Base-by-base conservation (phyloP, 2,797 vertebrate species). In the Sebastes goodei region DNA sequence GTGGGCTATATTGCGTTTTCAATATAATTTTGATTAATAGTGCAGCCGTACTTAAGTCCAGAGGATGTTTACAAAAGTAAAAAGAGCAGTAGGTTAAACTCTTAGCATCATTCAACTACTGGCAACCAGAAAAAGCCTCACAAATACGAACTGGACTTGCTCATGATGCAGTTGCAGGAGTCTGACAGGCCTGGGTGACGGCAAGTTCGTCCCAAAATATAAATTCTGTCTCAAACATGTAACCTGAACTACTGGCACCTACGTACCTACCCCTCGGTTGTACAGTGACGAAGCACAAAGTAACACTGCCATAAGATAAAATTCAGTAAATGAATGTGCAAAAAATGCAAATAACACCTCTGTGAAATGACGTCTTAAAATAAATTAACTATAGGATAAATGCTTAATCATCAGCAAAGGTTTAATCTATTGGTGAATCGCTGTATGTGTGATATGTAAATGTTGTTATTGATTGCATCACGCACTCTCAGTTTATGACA, bases 381-480 rank as follows among this genome's bases (percentile, higher is more conserved):
- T 38, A 6, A 35, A 29, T 42, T 7, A 21, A 72, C 20, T 20
- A 46, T 11, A 14, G 74, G 23, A 10, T 32, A 35, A 53, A 21
- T 53, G 49, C n/a, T 9, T 10, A 53, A 53, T 63, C 27, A 52
- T 76, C 61, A 55, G 2, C 21, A 30, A 49, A 23, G 5, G 17
- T 57, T 67, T 5, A 17, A 74, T 76, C 67, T 4, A 71, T 14
- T 38, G 35, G 23, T 73, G 62, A 67, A 42, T 78, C 25, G 21
- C 62, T n/a, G 23, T n/a, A 7, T 3, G 11, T n/a, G 77, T 3
- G 57, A 33, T 63, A 71, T 78, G 86, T 68, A 66, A 82, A 82
- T 78, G 77, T 49, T 70, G 20, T 76, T 55, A 78, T 62, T 73
- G 82, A 80, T 57, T 33, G 17, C 69, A 62, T 78, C 78, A 52